Evolutionary conservation across 2,888 invertebrate species (phyloP).

Genomic region (Aleiodes alternator): DNA sequence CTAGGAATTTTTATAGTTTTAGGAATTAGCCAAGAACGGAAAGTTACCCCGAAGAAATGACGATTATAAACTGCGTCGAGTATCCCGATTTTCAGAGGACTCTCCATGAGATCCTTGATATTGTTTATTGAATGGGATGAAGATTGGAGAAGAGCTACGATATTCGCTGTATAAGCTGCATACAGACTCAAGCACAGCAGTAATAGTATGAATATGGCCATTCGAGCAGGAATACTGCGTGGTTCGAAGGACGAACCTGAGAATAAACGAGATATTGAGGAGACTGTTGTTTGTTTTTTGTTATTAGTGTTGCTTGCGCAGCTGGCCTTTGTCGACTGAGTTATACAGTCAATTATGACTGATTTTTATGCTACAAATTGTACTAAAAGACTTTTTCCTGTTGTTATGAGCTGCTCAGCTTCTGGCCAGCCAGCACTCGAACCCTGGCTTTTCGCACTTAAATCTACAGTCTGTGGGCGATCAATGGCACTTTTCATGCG

Average conservation of each 20-base stretch:
- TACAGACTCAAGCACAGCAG: conserved; percentile 83
- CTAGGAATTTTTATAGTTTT: not conserved
- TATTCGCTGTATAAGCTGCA: conserved; percentile 86
- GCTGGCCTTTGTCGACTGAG: too few relatives aligned
- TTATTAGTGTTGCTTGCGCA: not conserved
- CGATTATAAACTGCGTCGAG: conserved; percentile 84
- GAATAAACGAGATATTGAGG: not conserved
- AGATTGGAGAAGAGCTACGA: conserved; percentile 85
- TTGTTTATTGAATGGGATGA: conserved; percentile 83
- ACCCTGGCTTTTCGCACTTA: too few relatives aligned
- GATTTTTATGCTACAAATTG: not conserved
- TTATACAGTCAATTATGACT: too few relatives aligned
- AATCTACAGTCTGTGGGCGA: too few relatives aligned
- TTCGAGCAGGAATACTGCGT: conserved; percentile 75
- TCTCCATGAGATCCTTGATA: conserved; percentile 80
- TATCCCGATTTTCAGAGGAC: conserved; percentile 82
- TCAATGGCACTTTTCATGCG: too few relatives aligned
- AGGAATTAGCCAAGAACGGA: not conserved
- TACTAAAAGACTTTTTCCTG: not conserved
- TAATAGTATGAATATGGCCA: conserved; percentile 81
- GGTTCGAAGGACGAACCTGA: conserved; percentile 73
- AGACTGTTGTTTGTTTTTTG: too few relatives aligned
- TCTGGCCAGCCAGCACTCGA: too few relatives aligned
- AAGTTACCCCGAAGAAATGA: conserved; percentile 81
- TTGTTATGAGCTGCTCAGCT: not conserved